A percentile compares a stretch with the other conserved stretches of the same genome.
phyloP scores from a whole-genome alignment of 2,113 vertebrate species.

The Indicator indicator region DNA sequence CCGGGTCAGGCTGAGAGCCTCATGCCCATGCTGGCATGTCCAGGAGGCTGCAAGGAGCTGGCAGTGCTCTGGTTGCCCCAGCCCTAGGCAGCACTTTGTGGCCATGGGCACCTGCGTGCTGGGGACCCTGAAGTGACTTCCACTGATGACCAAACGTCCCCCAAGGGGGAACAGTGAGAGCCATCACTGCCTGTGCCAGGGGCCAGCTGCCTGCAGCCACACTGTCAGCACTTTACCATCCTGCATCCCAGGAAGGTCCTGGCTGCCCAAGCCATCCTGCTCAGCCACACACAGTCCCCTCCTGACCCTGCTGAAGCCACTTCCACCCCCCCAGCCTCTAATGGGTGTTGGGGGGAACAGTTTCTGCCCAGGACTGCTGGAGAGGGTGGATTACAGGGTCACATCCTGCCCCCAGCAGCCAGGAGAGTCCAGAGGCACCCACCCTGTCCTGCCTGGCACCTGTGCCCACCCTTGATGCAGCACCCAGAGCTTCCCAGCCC shows the following conservation, averaged over 20 bases:
- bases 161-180: background rate
- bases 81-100: background rate
- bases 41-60: background rate
- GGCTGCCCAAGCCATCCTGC: rapidly evolving
- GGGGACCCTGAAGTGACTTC: background rate
- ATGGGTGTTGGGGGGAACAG: rapidly evolving
- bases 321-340: background rate
- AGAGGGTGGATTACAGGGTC: background rate
- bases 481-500: background rate
- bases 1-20: rapidly evolving
- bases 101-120: rapidly evolving
- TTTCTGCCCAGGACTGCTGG: background rate
- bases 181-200: background rate
- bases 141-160: rapidly evolving
- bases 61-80: background rate
- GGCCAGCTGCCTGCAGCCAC: background rate
- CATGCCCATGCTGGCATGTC: rapidly evolving
- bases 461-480: background rate
- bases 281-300: background rate
- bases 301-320: background rate
- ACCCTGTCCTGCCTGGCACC: background rate
- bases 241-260: background rate
- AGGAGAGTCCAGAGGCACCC: rapidly evolving
- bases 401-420: background rate
- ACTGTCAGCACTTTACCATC: rapidly evolving